phyloP scores from a whole-genome alignment of 2,888 invertebrate species.

The Mamestra brassicae region DNA sequence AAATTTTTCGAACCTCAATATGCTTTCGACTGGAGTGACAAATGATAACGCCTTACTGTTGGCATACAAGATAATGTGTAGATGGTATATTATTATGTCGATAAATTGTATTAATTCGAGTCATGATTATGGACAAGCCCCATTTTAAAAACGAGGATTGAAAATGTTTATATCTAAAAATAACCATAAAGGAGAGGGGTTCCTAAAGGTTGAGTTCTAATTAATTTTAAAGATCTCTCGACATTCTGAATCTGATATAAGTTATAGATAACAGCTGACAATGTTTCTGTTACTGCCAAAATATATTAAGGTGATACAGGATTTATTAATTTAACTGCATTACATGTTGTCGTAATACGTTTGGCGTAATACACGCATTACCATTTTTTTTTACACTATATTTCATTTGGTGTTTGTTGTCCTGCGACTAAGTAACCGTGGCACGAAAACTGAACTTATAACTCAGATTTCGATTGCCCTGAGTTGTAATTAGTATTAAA shows the following conservation, averaged over 20 bases:
- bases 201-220: constrained; percentile 11
- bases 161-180: background rate
- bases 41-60: constrained; percentile 1
- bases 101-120: background rate
- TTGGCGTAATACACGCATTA: background rate
- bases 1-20: constrained; percentile 4
- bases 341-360: background rate
- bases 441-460: too few species aligned
- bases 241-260: background rate
- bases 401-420: background rate
- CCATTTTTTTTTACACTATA: background rate
- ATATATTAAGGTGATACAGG: background rate
- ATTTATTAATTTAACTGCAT: background rate
- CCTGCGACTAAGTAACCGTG: background rate
- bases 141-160: background rate
- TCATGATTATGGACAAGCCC: background rate
- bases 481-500: background rate
- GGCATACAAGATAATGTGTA: constrained; percentile 13
- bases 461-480: background rate
- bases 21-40: constrained; percentile 15
- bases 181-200: background rate
- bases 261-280: background rate
- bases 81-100: background rate
- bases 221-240: background rate
- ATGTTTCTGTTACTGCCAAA: background rate